phyloP scores from a whole-genome alignment of 2,888 invertebrate species.

The Eugnorisma glareosa region DNA sequence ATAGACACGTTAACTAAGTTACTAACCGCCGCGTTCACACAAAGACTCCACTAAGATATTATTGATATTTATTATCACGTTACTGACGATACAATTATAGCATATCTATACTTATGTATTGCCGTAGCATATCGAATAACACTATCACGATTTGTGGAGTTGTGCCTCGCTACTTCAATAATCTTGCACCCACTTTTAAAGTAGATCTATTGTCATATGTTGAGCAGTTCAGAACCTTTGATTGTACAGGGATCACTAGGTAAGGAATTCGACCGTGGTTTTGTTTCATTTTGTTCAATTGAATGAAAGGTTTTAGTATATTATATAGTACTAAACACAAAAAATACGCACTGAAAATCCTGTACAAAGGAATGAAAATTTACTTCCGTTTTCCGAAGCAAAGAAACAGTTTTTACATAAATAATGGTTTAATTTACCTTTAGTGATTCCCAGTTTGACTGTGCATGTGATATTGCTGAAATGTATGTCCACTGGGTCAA shows the following conservation, averaged over 20 bases:
- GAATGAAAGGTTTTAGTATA: not conserved
- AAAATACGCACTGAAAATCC: not conserved
- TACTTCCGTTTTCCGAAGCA: not conserved
- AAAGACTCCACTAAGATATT: conserved; percentile 44
- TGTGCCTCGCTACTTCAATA: not conserved
- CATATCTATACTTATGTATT: conserved; percentile 23
- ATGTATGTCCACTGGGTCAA: conserved; percentile 92
- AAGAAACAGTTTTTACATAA: not conserved
- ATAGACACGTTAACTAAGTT: conserved; percentile 1
- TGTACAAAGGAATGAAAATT: not conserved
- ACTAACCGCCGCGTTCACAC: conserved; percentile 21
- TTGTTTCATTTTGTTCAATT: not conserved
- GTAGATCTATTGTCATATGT: conserved; percentile 4
- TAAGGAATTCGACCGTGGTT: not conserved
- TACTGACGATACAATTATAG: conserved; percentile 49
- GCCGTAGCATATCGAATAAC: conserved; percentile 45
- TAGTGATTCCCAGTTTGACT: conserved; percentile 93
- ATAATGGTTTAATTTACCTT: conserved; percentile 88
- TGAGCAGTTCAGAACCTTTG: conserved; percentile 37
- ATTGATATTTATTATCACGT: conserved; percentile 60
- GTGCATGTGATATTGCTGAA: conserved; percentile 94
- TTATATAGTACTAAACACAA: not conserved
- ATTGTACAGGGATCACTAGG: conserved; percentile 27
- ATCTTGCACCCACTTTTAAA: conserved; percentile 15
- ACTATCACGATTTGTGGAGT: conserved; percentile 28